Conservation (phyloP, 2,888 invertebrate species). For the Macaria liturata region DNA sequence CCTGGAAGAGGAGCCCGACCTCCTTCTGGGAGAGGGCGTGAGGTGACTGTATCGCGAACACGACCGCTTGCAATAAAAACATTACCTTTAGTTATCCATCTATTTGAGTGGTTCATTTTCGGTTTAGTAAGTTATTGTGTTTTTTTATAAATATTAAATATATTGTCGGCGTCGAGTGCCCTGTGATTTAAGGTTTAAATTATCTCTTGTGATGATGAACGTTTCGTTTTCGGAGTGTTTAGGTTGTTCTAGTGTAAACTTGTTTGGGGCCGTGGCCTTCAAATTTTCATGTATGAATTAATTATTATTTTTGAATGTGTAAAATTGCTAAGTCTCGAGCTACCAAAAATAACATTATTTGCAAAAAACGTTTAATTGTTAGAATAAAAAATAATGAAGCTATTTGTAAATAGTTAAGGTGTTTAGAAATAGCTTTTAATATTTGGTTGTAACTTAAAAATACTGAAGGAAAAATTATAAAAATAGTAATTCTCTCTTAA, state of each 20-base stretch:
- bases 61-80: conserved; percentile 63
- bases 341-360: conserved; percentile 42
- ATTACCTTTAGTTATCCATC: conserved; percentile 49
- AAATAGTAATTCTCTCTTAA: conserved; percentile 74
- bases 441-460: conserved; percentile 58
- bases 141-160: conserved; percentile 56
- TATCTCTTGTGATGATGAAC: conserved; percentile 66
- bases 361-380: conserved; percentile 42
- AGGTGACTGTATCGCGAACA: conserved; percentile 70
- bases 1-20: conserved; percentile 73
- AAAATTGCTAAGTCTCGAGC: conserved; percentile 50
- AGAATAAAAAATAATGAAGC: conserved; percentile 49
- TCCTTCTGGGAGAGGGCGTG: conserved; percentile 70
- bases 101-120: conserved; percentile 66
- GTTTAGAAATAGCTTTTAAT: conserved; percentile 75
- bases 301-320: conserved; percentile 27
- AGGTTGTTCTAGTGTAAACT: conserved; percentile 55
- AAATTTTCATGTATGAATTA: conserved; percentile 38
- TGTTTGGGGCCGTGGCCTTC: conserved; percentile 43
- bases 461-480: conserved; percentile 56
- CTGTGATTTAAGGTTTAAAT: conserved; percentile 74
- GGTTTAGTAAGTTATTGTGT: conserved; percentile 78
- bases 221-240: conserved; percentile 51
- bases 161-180: conserved; percentile 55
- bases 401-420: conserved; percentile 71